A percentile compares a stretch with the other conserved stretches of the same genome.
Evolutionary conservation across 2,797 vertebrate species (phyloP).

Genomic region (Pseudochromis fuscus): DNA sequence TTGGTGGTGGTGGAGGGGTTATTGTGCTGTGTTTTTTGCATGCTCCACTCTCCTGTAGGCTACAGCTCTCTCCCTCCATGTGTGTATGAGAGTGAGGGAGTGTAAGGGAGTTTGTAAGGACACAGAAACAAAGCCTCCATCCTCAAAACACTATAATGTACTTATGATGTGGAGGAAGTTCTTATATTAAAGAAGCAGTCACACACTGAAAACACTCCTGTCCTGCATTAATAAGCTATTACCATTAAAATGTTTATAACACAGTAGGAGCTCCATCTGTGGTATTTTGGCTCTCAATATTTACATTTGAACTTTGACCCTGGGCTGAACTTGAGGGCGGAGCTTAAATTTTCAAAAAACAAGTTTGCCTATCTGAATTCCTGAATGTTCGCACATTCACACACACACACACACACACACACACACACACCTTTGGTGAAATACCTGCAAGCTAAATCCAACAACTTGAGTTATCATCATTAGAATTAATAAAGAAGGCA

Average conservation of each 20-base stretch:
- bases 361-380: too few species aligned
- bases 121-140: not conserved
- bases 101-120: conserved; percentile 22
- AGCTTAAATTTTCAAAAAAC: not conserved
- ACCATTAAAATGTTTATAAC: too few species aligned
- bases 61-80: conserved; percentile 27
- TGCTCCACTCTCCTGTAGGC: conserved; percentile 34
- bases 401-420: too few species aligned
- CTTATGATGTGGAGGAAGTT: not conserved
- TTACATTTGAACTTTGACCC: not conserved
- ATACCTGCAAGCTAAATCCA: too few species aligned
- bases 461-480: too few species aligned
- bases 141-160: not conserved
- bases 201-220: not conserved
- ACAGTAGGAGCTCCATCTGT: not conserved
- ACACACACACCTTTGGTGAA: too few species aligned
- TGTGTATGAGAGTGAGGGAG: conserved; percentile 4
- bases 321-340: not conserved
- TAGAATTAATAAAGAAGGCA: too few species aligned
- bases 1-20: conserved; percentile 39
- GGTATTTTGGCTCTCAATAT: too few species aligned
- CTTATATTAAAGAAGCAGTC: too few species aligned
- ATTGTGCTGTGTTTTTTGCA: conserved; percentile 46
- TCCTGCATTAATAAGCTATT: too few species aligned
- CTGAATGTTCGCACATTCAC: too few species aligned